Evolutionary conservation across 2,113 vertebrate genomes (phyloP), one percentile per base, ranked within the genome.

Genomic region (Grammomys dolichurus): DNA sequence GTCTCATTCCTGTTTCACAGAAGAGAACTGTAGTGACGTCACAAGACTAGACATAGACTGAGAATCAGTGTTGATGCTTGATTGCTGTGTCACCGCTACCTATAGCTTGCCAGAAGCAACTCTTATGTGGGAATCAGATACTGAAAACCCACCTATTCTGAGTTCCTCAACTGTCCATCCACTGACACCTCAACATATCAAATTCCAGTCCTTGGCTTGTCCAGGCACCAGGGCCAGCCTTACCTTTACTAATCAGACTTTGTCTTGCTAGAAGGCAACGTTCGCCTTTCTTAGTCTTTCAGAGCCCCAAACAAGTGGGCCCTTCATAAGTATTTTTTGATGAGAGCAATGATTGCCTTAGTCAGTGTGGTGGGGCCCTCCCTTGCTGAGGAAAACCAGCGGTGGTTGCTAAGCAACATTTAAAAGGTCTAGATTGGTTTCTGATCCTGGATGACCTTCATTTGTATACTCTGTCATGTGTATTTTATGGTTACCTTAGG

Each of bases 321-420:
- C 81, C 88, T 94, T 97, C 87, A 89, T 91, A 96, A 92, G 77
- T 95, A 82, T 76, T 95, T 95, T 95, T 82, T 91, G 93, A 97
- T 92, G 97, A 94, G 67, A 89, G 95, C 88, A 90, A 60, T 96
- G 92, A 95, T 95, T 80, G 87, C 92, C 76, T 93, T 92, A 78
- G 87, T 94, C 95, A 92, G 60, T 96, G 96, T 70, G 96, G 97
- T 90, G 31, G 54, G 91, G 89, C 93, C 86, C 86, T 91, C 87
- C 95, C 91, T 97, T 72, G 69, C 1, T 9, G 73, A 95, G 73
- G 90, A 90, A 96, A 97, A 93, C 96, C 85, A 93, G 63, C 0
- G 0, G 87, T 87, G 54, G 94, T 94, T 96, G 93, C 97, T 97
- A 95, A 95, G 95, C 95, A 92, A 80, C 87, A 36, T 56, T 65